Evolutionary conservation across 2,113 vertebrate species (phyloP), one percentile per base, ranked within the genome.

Genomic region (Proterorhinus semilunaris): DNA sequence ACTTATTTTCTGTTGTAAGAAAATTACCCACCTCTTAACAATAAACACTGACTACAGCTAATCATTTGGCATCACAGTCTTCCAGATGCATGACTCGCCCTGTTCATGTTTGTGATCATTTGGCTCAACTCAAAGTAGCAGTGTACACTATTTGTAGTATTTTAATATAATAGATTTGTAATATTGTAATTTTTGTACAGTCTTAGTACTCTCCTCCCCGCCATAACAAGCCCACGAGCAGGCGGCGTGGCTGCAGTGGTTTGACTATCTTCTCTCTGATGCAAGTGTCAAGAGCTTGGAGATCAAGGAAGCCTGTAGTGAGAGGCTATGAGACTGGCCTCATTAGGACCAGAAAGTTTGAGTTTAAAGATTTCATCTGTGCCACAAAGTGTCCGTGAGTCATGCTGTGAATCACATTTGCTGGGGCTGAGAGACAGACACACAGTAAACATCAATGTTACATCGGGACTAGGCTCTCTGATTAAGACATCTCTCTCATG

Each of bases 291-390:
- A 81, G 70, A 76, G 51, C 69, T 78, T 15, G 10, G 50, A 90
- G 74, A 84, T 84, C 79, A 87, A 88, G 83, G 72, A 78, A 15
- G 6, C 74, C 80, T 62, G 43, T 53, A 27, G 62, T 66, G 62
- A 45, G 55, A 17, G 17, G 42, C 59, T 65, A 78, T 67, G 57
- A 76, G 72, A 79, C 65, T 51, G 44, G 71, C 79, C 86, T 90
- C 80, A 84, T 85, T 88, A 88, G 21, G 79, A 52, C 75, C 69
- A 78, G 69, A 84, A 83, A 82, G 67, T 80, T 84, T 27, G 65
- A 46, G 66, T 75, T 79, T 66, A 55, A 59, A 79, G 78, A 80
- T 68, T 86, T 78, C 75, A 72, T 76, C 62, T 66, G 50, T 62
- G 72, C 50, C 78, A 71, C 80, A 72, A 65, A 80, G 58, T 7